These are phyloP conservation scores for Tetragnatha versicolor DNA, from an alignment of 1,140 invertebrate genomes.

Conservation along the genomic window DNA sequence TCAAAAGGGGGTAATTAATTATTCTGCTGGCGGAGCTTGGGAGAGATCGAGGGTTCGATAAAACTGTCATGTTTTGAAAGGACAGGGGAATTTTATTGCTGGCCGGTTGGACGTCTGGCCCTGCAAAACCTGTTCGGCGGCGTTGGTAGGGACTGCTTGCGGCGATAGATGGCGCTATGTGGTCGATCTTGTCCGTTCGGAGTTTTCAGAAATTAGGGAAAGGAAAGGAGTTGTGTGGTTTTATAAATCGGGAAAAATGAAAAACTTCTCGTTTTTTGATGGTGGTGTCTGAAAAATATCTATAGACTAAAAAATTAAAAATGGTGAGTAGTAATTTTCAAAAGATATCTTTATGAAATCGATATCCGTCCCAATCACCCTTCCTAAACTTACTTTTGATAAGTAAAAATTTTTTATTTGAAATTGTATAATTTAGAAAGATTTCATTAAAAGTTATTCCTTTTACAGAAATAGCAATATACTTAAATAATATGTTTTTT, in stretches of 20 bases:
- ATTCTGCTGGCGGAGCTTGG: constrained; percentile 19
- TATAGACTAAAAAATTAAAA: too few species aligned
- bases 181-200: background rate
- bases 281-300: too few species aligned
- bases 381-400: too few species aligned
- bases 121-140: background rate
- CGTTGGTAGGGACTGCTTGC: background rate
- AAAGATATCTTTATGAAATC: too few species aligned
- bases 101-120: background rate
- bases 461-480: too few species aligned
- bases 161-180: constrained; percentile 3
- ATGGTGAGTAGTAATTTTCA: too few species aligned
- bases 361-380: too few species aligned
- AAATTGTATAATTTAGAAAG: too few species aligned
- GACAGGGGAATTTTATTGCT: background rate
- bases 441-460: too few species aligned
- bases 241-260: background rate
- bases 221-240: background rate
- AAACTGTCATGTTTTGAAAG: constrained; percentile 25
- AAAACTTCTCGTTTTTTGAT: background rate
- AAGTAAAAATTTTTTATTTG: too few species aligned
- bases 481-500: too few species aligned
- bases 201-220: background rate
- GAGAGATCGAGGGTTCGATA: constrained; percentile 26
- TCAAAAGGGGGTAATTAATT: constrained; percentile 1